Conservation (phyloP, 2,888 invertebrate genomes). For the Geotrupes spiniger region DNA sequence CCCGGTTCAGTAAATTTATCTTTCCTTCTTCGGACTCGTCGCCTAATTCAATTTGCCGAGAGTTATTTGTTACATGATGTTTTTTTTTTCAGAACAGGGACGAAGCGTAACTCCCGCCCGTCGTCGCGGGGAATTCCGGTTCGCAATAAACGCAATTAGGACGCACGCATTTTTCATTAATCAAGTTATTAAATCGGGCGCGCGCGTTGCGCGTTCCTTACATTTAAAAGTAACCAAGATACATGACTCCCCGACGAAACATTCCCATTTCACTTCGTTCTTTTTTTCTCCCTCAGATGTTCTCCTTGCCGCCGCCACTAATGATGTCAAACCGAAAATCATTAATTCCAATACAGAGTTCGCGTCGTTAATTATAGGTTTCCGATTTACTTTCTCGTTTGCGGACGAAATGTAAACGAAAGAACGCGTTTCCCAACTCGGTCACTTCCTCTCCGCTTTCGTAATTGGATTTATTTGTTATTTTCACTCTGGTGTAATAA, state of each 20-base stretch:
- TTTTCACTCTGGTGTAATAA: too few species aligned
- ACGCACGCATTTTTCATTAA: conserved; percentile 32
- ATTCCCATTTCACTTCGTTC: conserved; percentile 10
- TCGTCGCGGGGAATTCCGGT: neutral
- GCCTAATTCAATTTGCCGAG: conserved; percentile 16
- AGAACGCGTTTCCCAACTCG: too few species aligned
- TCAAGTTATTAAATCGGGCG: conserved; percentile 31
- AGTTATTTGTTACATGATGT: conserved; percentile 9
- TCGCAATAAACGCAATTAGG: conserved; percentile 30
- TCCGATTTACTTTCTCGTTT: too few species aligned
- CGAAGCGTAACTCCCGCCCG: neutral
- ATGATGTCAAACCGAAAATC: conserved; percentile 12
- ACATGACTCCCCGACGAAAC: conserved; percentile 22
- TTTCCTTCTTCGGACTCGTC: conserved; percentile 8
- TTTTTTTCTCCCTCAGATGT: neutral
- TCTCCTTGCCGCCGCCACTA: neutral
- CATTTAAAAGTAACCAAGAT: conserved; percentile 28
- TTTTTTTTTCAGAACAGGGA: conserved; percentile 3
- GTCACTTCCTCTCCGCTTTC: too few species aligned
- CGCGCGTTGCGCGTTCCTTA: conserved; percentile 20
- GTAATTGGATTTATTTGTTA: too few species aligned
- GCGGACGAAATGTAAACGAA: too few species aligned
- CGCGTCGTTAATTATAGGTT: neutral
- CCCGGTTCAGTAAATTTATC: conserved; percentile 11
- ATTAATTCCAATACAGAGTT: conserved; percentile 15